Base-by-base conservation (phyloP, 2,113 vertebrate species). In the Zosterops hypoxanthus region DNA sequence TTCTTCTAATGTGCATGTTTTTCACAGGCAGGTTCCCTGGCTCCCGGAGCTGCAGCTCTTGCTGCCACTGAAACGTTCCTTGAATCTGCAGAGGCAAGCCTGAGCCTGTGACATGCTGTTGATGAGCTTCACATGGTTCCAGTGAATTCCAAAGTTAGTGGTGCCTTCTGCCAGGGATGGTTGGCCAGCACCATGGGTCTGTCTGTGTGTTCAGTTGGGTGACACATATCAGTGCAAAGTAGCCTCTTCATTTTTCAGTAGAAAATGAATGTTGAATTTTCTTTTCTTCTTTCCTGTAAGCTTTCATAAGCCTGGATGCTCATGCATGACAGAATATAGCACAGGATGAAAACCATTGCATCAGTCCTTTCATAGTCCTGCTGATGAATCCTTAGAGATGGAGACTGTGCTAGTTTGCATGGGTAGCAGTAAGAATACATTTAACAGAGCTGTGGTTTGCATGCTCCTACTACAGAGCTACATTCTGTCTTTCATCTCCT, bases 41-140 rank as follows among this genome's bases (percentile, higher is more conserved):
- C 49, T 83, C n/a, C 16, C 28, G 21, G n/a, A 12, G 8, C 19
- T 46, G 20, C 34, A 72, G 33, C 17, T 49, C 9, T 68, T 86
- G 14, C 24, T 76, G 57, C 12, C 31, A 41, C 24, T 31, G n/a
- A 53, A 44, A 61, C 1, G 2, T 60, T 52, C 23, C 29, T 65
- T 69, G 46, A 16, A 61, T 14, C 20, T 65, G 18, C 33, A 61
- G 47, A 3, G 9, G 28, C 17, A 50, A 33, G 14, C 17, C 20
- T 49, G 56, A 82, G 10, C 10, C 19, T 46, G 52, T 34, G 52
- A 26, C 0, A 7, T 65, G 19, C 14, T 5, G 0, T 22, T 9
- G 11, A 11, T 0, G 1, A 59, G 56, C 28, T 63, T n/a, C n/a
- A 29, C 23, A 13, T 6, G 11, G 15, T 49, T 24, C 22, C 17